A percentile compares a stretch with the other conserved stretches of the same genome.
Conservation (phyloP, 2,113 vertebrate genomes). For the Lutjanus erythropterus region DNA sequence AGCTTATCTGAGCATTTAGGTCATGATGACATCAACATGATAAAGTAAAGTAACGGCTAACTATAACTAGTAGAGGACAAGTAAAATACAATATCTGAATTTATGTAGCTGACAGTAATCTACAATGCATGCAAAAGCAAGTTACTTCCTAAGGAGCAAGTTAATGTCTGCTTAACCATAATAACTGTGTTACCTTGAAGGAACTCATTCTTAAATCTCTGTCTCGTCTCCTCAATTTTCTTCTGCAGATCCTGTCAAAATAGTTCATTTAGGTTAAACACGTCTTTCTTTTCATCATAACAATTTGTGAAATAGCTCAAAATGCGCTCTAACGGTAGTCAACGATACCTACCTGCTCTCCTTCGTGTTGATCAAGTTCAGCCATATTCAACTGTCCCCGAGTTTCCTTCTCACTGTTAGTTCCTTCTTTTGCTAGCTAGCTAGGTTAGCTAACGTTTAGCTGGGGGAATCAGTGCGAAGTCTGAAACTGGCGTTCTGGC, state of each 20-base stretch:
- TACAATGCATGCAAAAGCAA: background rate
- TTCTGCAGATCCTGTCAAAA: conserved; percentile 85
- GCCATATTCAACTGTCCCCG: conserved; percentile 80
- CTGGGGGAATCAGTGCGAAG: conserved; percentile 69
- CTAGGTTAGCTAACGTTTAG: conserved; percentile 28
- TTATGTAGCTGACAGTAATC: background rate
- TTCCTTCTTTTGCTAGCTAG: conserved; percentile 60
- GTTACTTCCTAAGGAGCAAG: background rate
- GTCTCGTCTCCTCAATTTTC: conserved; percentile 88
- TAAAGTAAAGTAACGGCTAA: background rate
- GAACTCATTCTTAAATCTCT: conserved; percentile 91
- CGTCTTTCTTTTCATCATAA: background rate
- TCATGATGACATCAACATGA: conserved; percentile 30
- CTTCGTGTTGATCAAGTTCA: conserved; percentile 74
- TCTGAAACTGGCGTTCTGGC: conserved; percentile 57
- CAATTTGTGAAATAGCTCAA: background rate
- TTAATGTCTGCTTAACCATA: conserved; percentile 12
- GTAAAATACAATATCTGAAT: background rate
- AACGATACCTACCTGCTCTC: conserved; percentile 84
- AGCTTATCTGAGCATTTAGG: conserved; percentile 52
- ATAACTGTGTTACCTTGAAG: conserved; percentile 86
- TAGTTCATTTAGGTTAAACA: conserved; percentile 31
- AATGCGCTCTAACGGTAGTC: background rate
- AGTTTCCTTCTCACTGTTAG: conserved; percentile 28
- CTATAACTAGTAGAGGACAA: background rate